These are phyloP conservation scores for Ormyrus pomaceus DNA, from an alignment of 2,888 invertebrate genomes.

Conservation along the genomic window DNA sequence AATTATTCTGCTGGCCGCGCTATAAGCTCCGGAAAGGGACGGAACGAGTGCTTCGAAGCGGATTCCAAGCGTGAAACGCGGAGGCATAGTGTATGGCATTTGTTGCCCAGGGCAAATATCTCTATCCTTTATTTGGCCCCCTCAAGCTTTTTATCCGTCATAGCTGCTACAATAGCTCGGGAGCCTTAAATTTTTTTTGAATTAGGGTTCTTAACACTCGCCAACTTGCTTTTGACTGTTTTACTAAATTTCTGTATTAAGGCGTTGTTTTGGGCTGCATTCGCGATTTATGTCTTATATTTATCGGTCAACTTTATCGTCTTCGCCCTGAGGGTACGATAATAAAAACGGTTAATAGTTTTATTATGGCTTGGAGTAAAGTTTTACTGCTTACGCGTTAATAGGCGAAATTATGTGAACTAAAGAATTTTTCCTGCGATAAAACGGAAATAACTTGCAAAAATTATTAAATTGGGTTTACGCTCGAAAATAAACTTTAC, in stretches of 20 bases:
- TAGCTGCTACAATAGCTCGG: background rate
- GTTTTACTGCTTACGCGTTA: constrained; percentile 10
- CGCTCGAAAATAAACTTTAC: too few species aligned
- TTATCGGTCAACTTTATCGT: constrained; percentile 23
- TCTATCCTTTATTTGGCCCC: background rate
- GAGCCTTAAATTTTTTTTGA: constrained; percentile 16
- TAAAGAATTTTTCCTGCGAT: background rate
- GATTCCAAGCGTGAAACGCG: constrained; percentile 32
- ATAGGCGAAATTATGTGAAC: background rate
- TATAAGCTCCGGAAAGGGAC: background rate
- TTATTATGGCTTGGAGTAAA: constrained; percentile 10
- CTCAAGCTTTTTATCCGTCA: background rate
- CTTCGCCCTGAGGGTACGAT: background rate
- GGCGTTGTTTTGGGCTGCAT: background rate
- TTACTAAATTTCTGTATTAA: background rate
- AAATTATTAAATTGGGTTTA: too few species aligned
- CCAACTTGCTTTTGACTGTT: background rate
- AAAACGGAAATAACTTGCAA: too few species aligned
- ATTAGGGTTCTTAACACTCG: constrained; percentile 26
- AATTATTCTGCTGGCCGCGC: constrained; percentile 45
- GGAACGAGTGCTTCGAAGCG: background rate
- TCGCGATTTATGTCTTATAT: constrained; percentile 9
- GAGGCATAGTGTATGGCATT: constrained; percentile 32
- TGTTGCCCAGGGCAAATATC: constrained; percentile 27
- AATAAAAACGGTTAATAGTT: constrained; percentile 29